Percentiles rank a stretch among this genome's conserved stretches.
phyloP scores from a whole-genome alignment of 2,797 vertebrate species.

The Enteromius afrohamiltoni region DNA sequence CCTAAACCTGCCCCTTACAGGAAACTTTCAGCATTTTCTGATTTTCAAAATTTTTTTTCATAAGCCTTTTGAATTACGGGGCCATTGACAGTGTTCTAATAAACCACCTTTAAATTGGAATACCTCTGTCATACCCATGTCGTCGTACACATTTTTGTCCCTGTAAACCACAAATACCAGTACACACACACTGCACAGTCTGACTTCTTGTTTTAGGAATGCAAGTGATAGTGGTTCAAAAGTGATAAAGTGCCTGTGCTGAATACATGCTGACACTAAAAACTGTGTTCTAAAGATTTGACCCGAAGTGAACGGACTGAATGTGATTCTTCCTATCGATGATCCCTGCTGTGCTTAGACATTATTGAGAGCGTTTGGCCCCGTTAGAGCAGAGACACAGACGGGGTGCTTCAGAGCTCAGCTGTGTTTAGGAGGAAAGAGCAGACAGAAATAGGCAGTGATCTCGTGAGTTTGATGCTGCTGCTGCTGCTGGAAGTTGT shows the following conservation, averaged over 20 bases:
- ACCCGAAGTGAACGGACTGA: constrained; percentile 3
- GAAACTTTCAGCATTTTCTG: no score
- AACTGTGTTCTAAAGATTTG: neutral
- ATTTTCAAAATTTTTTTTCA: no score
- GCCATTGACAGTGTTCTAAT: no score
- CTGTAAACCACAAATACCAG: no score
- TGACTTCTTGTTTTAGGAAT: constrained; percentile 7
- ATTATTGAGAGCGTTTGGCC: neutral
- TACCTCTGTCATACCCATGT: no score
- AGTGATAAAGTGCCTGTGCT: neutral
- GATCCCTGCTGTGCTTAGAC: constrained; percentile 31
- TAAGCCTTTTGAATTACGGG: no score
- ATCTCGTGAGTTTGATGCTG: constrained; percentile 5
- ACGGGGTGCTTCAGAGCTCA: constrained; percentile 10
- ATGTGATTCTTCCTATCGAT: constrained; percentile 19
- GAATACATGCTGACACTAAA: neutral
- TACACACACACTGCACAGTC: neutral
- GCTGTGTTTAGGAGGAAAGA: constrained; percentile 21
- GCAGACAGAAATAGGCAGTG: neutral
- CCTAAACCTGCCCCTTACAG: no score
- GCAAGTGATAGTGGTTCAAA: constrained; percentile 1
- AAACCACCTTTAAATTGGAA: no score
- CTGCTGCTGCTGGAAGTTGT: constrained; percentile 11
- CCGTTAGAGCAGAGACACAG: constrained; percentile 18
- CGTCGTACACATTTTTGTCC: no score